phyloP scores from a whole-genome alignment of 2,113 vertebrate genomes.

The Rhinopithecus roxellana region DNA sequence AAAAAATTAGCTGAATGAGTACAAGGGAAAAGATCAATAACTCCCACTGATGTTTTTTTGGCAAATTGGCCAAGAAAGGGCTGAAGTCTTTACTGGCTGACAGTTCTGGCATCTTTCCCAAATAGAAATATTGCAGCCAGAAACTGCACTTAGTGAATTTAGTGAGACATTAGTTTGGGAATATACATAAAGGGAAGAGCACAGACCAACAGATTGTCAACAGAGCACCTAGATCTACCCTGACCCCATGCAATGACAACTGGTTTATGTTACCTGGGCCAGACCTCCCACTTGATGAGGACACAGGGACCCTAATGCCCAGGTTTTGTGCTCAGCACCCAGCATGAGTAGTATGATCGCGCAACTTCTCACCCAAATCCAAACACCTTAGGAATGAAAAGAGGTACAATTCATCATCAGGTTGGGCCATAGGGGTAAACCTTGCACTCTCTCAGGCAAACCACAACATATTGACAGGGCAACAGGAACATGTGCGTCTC shows the following conservation, averaged over 20 bases:
- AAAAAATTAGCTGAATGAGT: slow-evolving; percentile 77
- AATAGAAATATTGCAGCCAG: slow-evolving; percentile 78
- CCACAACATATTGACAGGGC: fast-evolving
- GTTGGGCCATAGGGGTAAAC: background rate
- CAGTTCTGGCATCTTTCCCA: slow-evolving; percentile 79
- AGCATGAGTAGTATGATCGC: fast-evolving
- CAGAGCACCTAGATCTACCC: background rate
- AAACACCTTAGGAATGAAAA: background rate
- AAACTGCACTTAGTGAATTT: slow-evolving; percentile 80
- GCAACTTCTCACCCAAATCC: background rate
- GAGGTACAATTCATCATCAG: background rate
- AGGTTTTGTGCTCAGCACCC: background rate
- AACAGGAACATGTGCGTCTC: background rate
- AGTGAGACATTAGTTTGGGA: slow-evolving; percentile 81
- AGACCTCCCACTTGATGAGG: background rate
- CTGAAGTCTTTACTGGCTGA: slow-evolving; percentile 79
- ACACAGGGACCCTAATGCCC: background rate
- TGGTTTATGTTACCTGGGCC: background rate
- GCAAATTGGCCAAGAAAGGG: slow-evolving; percentile 78
- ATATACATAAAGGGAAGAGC: slow-evolving; percentile 69
- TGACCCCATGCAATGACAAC: fast-evolving
- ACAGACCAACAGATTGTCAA: slow-evolving; percentile 63
- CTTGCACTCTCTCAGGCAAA: background rate
- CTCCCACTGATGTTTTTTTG: slow-evolving; percentile 80
- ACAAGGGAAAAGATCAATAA: slow-evolving; percentile 84